Evolutionary conservation across 2,888 invertebrate genomes (phyloP).

Genomic region (Melieria crassipennis): DNA sequence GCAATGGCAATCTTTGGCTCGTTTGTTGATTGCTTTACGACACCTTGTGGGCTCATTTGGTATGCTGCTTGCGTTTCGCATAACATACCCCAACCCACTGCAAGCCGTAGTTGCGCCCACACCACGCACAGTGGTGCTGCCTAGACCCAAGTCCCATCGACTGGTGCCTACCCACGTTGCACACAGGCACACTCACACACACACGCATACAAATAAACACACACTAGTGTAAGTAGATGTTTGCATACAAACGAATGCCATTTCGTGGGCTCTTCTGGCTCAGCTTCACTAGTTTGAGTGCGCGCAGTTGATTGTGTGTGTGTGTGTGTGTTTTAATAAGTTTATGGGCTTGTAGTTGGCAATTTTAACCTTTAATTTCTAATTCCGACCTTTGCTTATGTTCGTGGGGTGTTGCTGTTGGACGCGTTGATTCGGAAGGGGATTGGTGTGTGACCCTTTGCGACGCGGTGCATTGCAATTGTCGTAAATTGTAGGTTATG

Average conservation of each 20-base stretch:
- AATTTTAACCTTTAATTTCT: constrained; percentile 53
- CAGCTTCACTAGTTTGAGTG: constrained; percentile 4
- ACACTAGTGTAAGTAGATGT: background rate
- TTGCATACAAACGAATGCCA: too few relatives aligned
- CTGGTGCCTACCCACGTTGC: background rate
- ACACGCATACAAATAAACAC: background rate
- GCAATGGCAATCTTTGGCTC: constrained; percentile 50
- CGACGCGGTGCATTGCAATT: constrained; percentile 17
- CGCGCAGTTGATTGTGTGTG: background rate
- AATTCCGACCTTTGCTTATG: constrained; percentile 40
- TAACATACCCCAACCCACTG: constrained; percentile 7
- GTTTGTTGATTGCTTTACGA: constrained; percentile 60
- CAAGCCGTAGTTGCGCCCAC: background rate
- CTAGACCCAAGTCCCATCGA: too few relatives aligned
- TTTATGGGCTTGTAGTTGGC: constrained; percentile 36
- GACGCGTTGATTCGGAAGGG: background rate
- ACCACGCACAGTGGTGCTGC: background rate
- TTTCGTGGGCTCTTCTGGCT: background rate
- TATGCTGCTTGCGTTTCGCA: constrained; percentile 47
- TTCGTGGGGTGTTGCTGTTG: background rate
- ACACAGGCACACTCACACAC: background rate
- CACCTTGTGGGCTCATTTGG: constrained; percentile 58
- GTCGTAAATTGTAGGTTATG: constrained; percentile 10
- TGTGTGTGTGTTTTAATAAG: constrained; percentile 35
- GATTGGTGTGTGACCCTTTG: constrained; percentile 10